Evolutionary conservation across 1,140 invertebrate genomes (phyloP).

Genomic region (Cephus cinctus): DNA sequence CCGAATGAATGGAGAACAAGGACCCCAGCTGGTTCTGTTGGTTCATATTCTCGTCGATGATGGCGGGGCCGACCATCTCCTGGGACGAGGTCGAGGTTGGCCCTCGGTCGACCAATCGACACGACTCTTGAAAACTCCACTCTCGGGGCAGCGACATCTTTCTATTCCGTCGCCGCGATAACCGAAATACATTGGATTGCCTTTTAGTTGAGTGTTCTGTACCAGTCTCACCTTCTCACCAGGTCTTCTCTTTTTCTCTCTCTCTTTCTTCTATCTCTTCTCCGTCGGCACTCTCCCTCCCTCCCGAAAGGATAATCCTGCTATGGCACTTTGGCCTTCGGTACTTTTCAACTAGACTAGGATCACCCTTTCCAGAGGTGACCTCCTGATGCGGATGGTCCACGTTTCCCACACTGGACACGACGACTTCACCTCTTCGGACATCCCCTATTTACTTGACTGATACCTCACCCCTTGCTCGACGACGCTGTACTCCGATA

Average conservation of each 20-base stretch:
- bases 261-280: conserved; percentile 8
- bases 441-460: too few species aligned
- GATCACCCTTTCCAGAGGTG: conserved; percentile 6
- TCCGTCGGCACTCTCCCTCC: conserved; percentile 1
- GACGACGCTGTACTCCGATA: too few species aligned
- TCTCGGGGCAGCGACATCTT: conserved; percentile 63
- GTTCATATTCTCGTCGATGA: conserved; percentile 50
- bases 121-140: conserved; percentile 61
- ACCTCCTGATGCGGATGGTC: conserved; percentile 6
- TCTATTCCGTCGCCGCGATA: conserved; percentile 38
- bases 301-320: conserved; percentile 3
- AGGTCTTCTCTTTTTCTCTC: conserved; percentile 6
- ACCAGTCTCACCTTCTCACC: not conserved
- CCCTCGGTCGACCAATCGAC: conserved; percentile 52
- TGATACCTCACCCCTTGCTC: too few species aligned
- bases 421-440: too few species aligned
- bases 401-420: too few species aligned
- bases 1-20: conserved; percentile 60
- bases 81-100: conserved; percentile 40
- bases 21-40: conserved; percentile 53
- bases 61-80: conserved; percentile 35
- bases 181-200: conserved; percentile 55
- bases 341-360: too few species aligned
- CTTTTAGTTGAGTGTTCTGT: not conserved
- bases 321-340: not conserved